A percentile compares a stretch with the other conserved stretches of the same genome.
Evolutionary conservation across 1,140 invertebrate species (phyloP).

Genomic region (Megathymus violae): DNA sequence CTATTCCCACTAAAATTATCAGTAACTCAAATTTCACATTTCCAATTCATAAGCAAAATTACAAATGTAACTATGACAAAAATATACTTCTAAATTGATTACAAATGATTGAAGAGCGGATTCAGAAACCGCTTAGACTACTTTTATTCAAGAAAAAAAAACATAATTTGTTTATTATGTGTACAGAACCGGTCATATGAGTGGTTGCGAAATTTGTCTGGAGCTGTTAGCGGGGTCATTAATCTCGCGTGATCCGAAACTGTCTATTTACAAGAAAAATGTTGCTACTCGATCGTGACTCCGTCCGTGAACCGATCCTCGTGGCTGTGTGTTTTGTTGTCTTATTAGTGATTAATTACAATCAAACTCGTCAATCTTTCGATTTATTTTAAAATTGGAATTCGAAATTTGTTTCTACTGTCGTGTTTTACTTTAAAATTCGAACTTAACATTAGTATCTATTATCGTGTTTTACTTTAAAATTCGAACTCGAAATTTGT

Average conservation of each 20-base stretch:
- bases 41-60: neutral
- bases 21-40: neutral
- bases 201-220: constrained; percentile 36
- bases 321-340: too few species aligned
- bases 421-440: too few species aligned
- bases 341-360: too few species aligned
- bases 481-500: too few species aligned
- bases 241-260: constrained; percentile 42
- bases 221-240: constrained; percentile 35
- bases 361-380: too few species aligned
- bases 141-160: constrained; percentile 1
- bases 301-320: constrained; percentile 5
- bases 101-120: neutral
- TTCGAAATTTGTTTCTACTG: too few species aligned
- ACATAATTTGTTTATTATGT: constrained; percentile 33
- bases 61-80: neutral
- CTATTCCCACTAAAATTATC: neutral
- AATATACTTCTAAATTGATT: neutral
- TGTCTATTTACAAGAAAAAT: constrained; percentile 41
- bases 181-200: constrained; percentile 36
- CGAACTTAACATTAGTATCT: too few species aligned
- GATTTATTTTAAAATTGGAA: too few species aligned
- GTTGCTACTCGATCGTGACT: neutral
- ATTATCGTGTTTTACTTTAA: too few species aligned
- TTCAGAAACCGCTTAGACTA: neutral